Conservation (phyloP, 2,888 invertebrate genomes). For the Hirtodrosophila duncani region DNA sequence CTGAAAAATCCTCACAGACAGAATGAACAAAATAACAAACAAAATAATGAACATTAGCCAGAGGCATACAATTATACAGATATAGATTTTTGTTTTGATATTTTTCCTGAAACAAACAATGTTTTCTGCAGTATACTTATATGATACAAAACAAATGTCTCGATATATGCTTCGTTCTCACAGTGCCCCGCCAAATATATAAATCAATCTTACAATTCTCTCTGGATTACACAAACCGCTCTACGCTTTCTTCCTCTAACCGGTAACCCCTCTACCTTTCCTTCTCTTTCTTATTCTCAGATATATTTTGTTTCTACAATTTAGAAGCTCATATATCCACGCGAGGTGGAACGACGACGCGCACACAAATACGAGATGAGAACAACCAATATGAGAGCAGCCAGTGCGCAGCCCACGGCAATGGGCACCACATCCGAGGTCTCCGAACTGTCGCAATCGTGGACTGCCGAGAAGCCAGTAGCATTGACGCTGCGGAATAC, state of each 20-base stretch:
- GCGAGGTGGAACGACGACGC: conserved; percentile 88
- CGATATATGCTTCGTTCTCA: conserved; percentile 9
- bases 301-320: conserved; percentile 1
- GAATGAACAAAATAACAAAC: no score
- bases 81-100: neutral
- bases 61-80: no score
- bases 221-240: conserved; percentile 52
- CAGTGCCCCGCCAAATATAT: conserved; percentile 55
- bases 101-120: conserved; percentile 12
- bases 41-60: no score
- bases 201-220: conserved; percentile 72
- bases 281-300: conserved; percentile 8
- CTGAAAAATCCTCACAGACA: conserved; percentile 7
- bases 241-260: conserved; percentile 11
- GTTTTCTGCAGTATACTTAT: conserved; percentile 16
- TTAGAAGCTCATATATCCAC: conserved; percentile 83
- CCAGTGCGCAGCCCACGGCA: conserved; percentile 95
- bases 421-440: conserved; percentile 96
- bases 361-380: conserved; percentile 95
- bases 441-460: conserved; percentile 85
- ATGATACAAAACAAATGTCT: conserved; percentile 34
- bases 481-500: conserved; percentile 82
- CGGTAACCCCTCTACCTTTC: conserved; percentile 1
- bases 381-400: conserved; percentile 86
- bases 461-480: conserved; percentile 84